These are phyloP conservation scores for Ficedula albicollis DNA, from an alignment of 2,797 vertebrate species.

Conservation along the genomic window DNA sequence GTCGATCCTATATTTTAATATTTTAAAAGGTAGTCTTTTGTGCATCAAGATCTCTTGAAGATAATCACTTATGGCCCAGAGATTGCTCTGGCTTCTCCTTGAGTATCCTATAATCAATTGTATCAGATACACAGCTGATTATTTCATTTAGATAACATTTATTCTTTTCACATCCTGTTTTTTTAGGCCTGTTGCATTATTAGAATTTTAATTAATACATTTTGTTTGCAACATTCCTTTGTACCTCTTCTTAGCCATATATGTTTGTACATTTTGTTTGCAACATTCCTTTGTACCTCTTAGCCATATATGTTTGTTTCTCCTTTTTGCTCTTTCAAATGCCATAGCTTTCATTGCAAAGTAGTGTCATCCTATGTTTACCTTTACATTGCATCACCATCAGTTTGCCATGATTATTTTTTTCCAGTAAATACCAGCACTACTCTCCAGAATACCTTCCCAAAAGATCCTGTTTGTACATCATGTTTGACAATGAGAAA, in stretches of 20 bases:
- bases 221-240: neutral
- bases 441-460: neutral
- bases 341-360: neutral
- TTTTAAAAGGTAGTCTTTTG: neutral
- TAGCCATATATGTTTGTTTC: neutral
- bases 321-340: neutral
- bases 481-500: neutral
- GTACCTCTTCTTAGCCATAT: neutral
- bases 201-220: neutral
- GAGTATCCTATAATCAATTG: neutral
- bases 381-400: neutral
- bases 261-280: neutral
- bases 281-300: neutral
- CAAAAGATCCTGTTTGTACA: neutral
- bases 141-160: neutral
- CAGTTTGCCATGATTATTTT: neutral
- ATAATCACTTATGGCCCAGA: neutral
- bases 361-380: neutral
- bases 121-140: neutral
- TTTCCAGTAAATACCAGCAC: fast-evolving
- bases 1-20: neutral
- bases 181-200: neutral
- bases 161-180: neutral
- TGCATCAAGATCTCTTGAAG: neutral
- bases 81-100: neutral